Evolutionary conservation across 2,797 vertebrate species (phyloP).

Genomic region (Brachymystax lenok): DNA sequence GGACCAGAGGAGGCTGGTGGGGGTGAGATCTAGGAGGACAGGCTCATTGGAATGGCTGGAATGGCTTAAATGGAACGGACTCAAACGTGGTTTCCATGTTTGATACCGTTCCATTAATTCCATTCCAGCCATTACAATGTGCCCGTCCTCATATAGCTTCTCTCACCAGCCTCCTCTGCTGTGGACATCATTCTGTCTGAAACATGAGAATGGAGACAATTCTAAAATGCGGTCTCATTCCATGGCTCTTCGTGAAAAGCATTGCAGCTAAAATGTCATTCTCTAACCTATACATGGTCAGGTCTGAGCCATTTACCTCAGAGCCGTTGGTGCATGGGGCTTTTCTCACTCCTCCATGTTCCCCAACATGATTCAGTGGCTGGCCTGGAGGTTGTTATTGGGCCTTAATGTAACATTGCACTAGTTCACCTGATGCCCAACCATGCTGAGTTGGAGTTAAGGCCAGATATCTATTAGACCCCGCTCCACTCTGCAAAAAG

Average conservation of each 20-base stretch:
- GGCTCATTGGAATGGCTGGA: too few species aligned
- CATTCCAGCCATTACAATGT: too few species aligned
- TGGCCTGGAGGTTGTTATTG: conserved; percentile 27
- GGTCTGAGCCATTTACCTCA: background rate
- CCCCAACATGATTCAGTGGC: conserved; percentile 14
- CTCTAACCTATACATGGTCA: background rate
- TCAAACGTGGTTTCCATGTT: too few species aligned
- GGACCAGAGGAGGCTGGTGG: too few species aligned
- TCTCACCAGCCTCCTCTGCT: too few species aligned
- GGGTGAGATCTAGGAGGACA: too few species aligned
- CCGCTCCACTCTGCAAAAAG: conserved; percentile 21
- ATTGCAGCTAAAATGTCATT: background rate
- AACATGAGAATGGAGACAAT: background rate
- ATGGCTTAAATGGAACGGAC: too few species aligned
- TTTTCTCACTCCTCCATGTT: background rate
- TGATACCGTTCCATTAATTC: too few species aligned
- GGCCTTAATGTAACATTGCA: conserved; percentile 33
- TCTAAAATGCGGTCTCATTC: background rate
- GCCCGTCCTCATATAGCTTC: too few species aligned
- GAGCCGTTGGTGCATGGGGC: background rate
- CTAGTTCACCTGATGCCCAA: conserved; percentile 34
- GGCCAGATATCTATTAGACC: conserved; percentile 40
- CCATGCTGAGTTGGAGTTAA: conserved; percentile 10
- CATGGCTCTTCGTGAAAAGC: background rate
- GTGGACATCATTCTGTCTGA: background rate